Evolutionary conservation across 2,888 invertebrate species (phyloP).

Genomic region (Ornithoptera alexandrae): DNA sequence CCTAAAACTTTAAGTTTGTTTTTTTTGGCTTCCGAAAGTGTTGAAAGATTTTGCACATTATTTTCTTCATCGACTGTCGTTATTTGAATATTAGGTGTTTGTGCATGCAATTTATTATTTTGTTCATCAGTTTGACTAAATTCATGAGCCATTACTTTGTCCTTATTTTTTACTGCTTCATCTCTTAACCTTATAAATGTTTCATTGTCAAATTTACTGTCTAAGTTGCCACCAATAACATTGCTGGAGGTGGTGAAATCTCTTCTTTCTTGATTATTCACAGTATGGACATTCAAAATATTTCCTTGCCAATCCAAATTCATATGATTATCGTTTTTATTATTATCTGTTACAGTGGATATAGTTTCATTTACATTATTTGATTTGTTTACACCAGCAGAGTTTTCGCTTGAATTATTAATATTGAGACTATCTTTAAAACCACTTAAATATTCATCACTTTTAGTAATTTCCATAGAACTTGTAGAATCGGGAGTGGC

Average conservation of each 20-base stretch:
- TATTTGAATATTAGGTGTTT: constrained; percentile 37
- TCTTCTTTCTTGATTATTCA: constrained; percentile 40
- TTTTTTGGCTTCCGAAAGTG: constrained; percentile 57
- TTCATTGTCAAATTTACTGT: constrained; percentile 52
- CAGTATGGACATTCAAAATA: constrained; percentile 42
- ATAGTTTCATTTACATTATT: constrained; percentile 64
- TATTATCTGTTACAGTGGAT: constrained; percentile 42
- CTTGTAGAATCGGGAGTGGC: constrained; percentile 15
- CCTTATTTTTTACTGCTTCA: constrained; percentile 70
- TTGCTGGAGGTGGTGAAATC: constrained; percentile 54
- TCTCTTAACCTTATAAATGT: constrained; percentile 62
- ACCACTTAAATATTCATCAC: constrained; percentile 36
- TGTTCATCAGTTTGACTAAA: constrained; percentile 61
- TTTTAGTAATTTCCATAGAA: constrained; percentile 15
- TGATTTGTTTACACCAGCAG: constrained; percentile 57
- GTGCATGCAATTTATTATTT: constrained; percentile 49
- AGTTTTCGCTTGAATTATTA: constrained; percentile 45
- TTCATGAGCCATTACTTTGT: constrained; percentile 76
- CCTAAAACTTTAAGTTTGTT: constrained; percentile 65
- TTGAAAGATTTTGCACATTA: constrained; percentile 46
- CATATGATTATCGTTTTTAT: constrained; percentile 57
- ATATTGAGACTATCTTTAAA: constrained; percentile 41
- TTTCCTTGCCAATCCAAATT: constrained; percentile 65
- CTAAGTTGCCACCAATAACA: constrained; percentile 57
- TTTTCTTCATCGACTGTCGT: constrained; percentile 57